Evolutionary conservation across 2,113 vertebrate genomes (phyloP), one percentile per base, ranked within the genome.

Genomic region (Hymenochirus boettgeri): DNA sequence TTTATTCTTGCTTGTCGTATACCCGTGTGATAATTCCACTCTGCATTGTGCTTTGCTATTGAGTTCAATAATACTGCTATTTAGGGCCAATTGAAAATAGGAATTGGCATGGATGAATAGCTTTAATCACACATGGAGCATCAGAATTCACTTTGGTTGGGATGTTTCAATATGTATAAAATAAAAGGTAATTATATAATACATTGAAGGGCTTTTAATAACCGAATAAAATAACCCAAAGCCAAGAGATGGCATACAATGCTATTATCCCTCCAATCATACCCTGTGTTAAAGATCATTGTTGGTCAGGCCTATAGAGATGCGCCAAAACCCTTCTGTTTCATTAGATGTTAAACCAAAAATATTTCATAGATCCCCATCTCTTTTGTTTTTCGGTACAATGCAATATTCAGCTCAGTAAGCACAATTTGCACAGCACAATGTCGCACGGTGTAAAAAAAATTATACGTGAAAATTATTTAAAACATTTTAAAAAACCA

Each of bases 71-170:
- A 69, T 53, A 60, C 48, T 45, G 65, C 65, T 69, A 69, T 69
- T 69, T 69, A 69, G 56, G 65, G 57, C 47, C 65, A 53, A 69
- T 60, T 69, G 33, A 69, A 58, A 59, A 60, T 69, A 53, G 56
- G 47, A 69, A 53, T 53, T 69, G 56, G 57, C 47, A 60, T 4
- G 56, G 24, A 22, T 69, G 57, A 69, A 69, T 69, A 53, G 56
- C 65, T n/a, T 69, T 53, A 69, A 69, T 69, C 57, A 69, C 46
- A 57, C 23, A 45, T 23, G 65, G 57, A 60, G 19, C 47, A 62
- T 60, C 33, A 69, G 19, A 60, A 60, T 69, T 52, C 56, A 69
- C 47, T 69, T 69, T 53, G 37, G 25, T 27, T 50, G 35, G 42
- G 51, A 59, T 69, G 59, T 53, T 42, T 24, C 47, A 69, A 52